Conservation (phyloP, 1,140 invertebrate genomes). For the Dryas iulia region DNA sequence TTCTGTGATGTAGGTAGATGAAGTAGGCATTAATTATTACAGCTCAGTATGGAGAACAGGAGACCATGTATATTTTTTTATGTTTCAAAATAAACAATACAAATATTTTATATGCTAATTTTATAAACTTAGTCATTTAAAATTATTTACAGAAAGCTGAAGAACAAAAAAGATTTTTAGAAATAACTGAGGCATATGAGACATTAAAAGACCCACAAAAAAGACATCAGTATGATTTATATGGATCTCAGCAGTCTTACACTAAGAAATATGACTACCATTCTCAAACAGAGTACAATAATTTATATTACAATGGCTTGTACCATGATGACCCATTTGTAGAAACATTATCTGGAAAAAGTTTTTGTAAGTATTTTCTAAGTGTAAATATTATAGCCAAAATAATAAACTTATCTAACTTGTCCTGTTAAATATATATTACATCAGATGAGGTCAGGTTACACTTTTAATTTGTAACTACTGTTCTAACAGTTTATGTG, state of each 20-base stretch:
- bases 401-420: no score
- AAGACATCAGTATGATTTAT: conserved; percentile 89
- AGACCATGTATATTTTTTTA: no score
- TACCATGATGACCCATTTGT: conserved; percentile 94
- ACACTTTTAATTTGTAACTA: no score
- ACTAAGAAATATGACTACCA: conserved; percentile 76
- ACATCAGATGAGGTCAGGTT: no score
- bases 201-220: conserved; percentile 90
- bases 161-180: conserved; percentile 89
- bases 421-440: no score
- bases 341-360: conserved; percentile 86
- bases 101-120: neutral
- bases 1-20: no score
- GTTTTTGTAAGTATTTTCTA: conserved; percentile 86
- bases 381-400: no score
- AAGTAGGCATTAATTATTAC: no score
- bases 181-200: conserved; percentile 91
- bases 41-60: no score
- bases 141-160: conserved; percentile 79
- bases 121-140: neutral
- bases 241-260: conserved; percentile 87
- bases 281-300: conserved; percentile 92
- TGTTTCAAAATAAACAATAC: no score
- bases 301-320: conserved; percentile 92
- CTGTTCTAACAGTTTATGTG: no score